Conservation (phyloP, 2,888 invertebrate genomes). For the Syrista parreyssii region DNA sequence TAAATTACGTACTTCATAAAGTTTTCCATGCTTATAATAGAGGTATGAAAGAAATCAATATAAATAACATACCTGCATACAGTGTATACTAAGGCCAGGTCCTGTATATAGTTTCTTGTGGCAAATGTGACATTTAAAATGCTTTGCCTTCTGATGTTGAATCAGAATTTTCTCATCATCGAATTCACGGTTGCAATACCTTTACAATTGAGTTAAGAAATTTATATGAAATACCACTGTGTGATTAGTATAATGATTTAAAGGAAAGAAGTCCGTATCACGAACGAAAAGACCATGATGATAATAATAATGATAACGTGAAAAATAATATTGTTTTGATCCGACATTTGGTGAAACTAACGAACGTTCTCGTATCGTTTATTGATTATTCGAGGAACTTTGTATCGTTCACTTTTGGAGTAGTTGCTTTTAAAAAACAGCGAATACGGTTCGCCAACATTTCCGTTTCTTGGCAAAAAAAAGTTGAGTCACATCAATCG, state of each 20-base stretch:
- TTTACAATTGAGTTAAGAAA: conserved; percentile 71
- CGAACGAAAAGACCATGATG: too few species aligned
- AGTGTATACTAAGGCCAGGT: conserved; percentile 98
- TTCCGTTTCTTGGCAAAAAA: neutral
- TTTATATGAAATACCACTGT: conserved; percentile 13
- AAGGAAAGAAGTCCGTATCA: neutral
- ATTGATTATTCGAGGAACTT: neutral
- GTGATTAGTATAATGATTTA: neutral
- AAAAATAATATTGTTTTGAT: conserved; percentile 40
- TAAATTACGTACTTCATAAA: neutral
- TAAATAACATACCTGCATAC: conserved; percentile 87
- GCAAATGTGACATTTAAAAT: conserved; percentile 99
- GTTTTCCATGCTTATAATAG: neutral
- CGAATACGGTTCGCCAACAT: neutral
- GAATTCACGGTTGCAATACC: conserved; percentile 99
- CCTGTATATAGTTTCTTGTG: conserved; percentile 99
- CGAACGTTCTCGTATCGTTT: neutral
- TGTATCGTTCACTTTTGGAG: neutral
- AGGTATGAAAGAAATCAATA: conserved; percentile 4
- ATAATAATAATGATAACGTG: too few species aligned
- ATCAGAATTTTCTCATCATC: conserved; percentile 99
- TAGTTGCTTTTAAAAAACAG: neutral
- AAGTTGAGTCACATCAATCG: conserved; percentile 15
- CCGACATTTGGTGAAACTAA: conserved; percentile 4
- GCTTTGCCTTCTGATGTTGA: conserved; percentile 99